Evolutionary conservation across 1,140 invertebrate species (phyloP).

Genomic region (Caenorhabditis inopinata): DNA sequence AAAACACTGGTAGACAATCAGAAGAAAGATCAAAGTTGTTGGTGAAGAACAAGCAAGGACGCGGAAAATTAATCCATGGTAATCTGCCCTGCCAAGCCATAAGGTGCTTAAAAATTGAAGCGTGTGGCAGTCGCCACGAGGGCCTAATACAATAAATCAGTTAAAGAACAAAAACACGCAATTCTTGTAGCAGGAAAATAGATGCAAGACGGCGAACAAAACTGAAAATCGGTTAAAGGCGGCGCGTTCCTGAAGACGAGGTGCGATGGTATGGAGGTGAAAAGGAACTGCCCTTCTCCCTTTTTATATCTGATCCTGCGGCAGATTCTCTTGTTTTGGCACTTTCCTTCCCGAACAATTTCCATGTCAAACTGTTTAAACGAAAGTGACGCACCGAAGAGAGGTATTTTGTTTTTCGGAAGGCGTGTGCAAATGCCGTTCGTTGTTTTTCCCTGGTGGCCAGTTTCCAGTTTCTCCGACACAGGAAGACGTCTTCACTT

Average conservation of each 20-base stretch:
- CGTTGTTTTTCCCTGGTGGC: neutral
- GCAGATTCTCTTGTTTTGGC: constrained; percentile 30
- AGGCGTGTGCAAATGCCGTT: neutral
- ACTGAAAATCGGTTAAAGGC: constrained; percentile 22
- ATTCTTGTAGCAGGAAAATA: neutral
- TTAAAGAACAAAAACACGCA: neutral
- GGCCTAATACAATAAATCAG: constrained; percentile 24
- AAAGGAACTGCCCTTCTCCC: neutral
- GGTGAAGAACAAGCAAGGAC: too few species aligned
- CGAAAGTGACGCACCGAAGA: constrained; percentile 13
- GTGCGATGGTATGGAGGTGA: neutral
- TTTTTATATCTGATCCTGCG: constrained; percentile 28
- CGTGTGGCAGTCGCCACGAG: neutral
- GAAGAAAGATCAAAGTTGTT: too few species aligned
- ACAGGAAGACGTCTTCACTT: too few species aligned
- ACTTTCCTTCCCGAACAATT: neutral
- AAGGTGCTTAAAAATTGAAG: too few species aligned
- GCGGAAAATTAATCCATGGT: too few species aligned
- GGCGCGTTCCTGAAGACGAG: neutral
- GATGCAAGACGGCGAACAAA: constrained; percentile 26
- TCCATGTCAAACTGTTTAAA: constrained; percentile 6
- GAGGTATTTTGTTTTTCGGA: neutral
- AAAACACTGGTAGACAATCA: too few species aligned
- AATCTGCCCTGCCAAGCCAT: too few species aligned
- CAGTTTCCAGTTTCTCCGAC: too few species aligned